A percentile compares a stretch with the other conserved stretches of the same genome.
phyloP scores from a whole-genome alignment of 2,113 vertebrate species.

The Podocnemis expansa region DNA sequence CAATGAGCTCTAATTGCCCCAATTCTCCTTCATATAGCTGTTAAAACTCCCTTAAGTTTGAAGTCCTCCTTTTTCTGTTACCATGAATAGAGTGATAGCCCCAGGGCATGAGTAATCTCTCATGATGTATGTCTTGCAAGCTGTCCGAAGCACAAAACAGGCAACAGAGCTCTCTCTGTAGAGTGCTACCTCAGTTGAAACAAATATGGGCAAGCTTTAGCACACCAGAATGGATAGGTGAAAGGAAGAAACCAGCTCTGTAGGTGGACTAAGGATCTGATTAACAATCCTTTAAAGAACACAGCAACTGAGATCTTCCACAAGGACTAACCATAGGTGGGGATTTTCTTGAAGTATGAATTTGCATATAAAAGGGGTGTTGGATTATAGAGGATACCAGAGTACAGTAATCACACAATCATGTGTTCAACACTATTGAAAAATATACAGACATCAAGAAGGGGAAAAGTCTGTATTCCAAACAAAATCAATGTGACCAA shows the following conservation, averaged over 20 bases:
- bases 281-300: not conserved
- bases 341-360: not conserved
- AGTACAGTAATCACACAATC: not conserved
- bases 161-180: not conserved
- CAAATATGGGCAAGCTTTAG: not conserved
- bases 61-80: no score
- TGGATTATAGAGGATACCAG: not conserved
- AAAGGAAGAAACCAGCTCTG: not conserved
- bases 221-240: not conserved
- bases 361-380: not conserved
- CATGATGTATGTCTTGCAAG: no score
- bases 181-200: not conserved
- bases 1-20: not conserved
- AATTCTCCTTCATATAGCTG: no score
- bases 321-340: not conserved
- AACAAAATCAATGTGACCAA: not conserved
- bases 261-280: not conserved
- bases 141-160: not conserved
- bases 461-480: not conserved
- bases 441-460: not conserved
- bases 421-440: not conserved
- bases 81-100: no score
- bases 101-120: no score
- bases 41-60: no score
- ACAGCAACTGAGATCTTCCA: not conserved